phyloP scores from a whole-genome alignment of 2,797 vertebrate genomes.

The Mus spretus region DNA sequence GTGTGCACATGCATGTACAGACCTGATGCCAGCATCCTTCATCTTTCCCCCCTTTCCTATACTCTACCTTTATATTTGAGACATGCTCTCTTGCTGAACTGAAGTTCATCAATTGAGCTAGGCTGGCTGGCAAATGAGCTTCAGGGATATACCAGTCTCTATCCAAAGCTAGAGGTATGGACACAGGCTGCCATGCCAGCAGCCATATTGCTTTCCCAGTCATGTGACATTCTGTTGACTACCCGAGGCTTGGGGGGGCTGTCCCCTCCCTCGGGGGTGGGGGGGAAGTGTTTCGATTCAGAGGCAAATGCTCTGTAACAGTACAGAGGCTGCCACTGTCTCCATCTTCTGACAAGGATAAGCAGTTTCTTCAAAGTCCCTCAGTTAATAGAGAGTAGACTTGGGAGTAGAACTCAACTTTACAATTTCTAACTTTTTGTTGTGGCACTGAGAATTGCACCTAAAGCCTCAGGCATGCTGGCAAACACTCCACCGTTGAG shows the following conservation, averaged over 20 bases:
- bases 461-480: not conserved
- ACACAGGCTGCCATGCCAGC: too few relatives aligned
- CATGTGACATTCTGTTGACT: not conserved
- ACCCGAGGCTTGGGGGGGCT: not conserved
- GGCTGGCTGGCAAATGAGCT: not conserved
- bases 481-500: not conserved
- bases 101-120: not conserved
- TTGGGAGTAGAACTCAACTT: not conserved
- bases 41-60: not conserved
- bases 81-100: not conserved
- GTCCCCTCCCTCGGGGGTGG: too few relatives aligned
- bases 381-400: not conserved
- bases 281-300: not conserved
- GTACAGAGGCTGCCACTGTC: not conserved
- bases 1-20: too few relatives aligned
- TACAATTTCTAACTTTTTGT: not conserved
- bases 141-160: not conserved
- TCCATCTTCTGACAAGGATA: not conserved
- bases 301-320: not conserved
- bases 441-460: not conserved
- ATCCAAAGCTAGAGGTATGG: not conserved
- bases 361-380: not conserved
- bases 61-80: not conserved
- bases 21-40: not conserved
- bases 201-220: not conserved